Percentiles rank a stretch among this genome's conserved stretches.
Conservation (phyloP, 2,113 vertebrate species). For the Peromyscus maniculatus region DNA sequence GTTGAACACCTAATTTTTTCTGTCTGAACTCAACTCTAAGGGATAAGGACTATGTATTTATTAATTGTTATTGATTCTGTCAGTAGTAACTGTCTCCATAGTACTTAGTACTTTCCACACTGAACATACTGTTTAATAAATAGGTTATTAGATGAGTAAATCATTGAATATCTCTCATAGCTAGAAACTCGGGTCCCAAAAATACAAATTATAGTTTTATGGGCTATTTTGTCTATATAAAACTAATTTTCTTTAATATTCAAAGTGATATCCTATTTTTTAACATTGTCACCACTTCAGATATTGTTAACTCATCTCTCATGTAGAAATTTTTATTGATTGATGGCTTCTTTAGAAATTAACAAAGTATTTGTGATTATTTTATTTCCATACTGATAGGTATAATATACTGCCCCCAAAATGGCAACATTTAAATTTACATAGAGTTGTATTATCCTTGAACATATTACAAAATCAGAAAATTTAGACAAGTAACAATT, state of each 20-base stretch:
- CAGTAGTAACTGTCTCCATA: not conserved
- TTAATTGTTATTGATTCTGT: constrained; percentile 28
- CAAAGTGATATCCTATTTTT: constrained; percentile 45
- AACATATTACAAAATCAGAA: constrained; percentile 57
- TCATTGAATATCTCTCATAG: not conserved
- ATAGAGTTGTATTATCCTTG: constrained; percentile 26
- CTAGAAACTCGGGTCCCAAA: not conserved
- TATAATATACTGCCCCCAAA: not conserved
- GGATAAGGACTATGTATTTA: not conserved
- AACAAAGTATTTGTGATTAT: constrained; percentile 33
- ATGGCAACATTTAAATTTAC: not conserved
- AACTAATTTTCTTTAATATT: constrained; percentile 37
- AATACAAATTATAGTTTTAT: constrained; percentile 12
- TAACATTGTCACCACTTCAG: not conserved
- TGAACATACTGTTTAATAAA: not conserved
- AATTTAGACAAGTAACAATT: not conserved
- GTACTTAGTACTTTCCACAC: not conserved
- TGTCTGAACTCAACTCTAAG: constrained; percentile 32
- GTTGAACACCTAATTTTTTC: not conserved
- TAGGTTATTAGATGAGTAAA: constrained; percentile 10
- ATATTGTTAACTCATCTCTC: constrained; percentile 8
- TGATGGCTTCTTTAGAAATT: constrained; percentile 6
- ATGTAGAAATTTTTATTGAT: constrained; percentile 17
- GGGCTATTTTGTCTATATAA: not conserved
- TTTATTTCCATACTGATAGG: constrained; percentile 16